Percentiles rank a stretch among this genome's conserved stretches.
phyloP scores from a whole-genome alignment of 2,113 vertebrate species.

The Saimiri boliviensis region DNA sequence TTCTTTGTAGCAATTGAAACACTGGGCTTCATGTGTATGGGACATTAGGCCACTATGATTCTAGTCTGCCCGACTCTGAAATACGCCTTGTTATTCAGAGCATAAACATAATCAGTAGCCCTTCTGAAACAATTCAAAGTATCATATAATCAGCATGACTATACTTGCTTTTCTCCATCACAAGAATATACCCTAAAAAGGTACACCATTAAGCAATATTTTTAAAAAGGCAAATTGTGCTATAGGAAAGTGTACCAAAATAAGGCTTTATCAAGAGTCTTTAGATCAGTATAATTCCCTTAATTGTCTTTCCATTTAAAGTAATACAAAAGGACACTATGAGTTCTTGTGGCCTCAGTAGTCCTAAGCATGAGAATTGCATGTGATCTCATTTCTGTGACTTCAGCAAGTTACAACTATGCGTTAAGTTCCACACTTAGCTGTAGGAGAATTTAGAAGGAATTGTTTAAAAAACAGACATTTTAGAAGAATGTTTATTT shows the following conservation, averaged over 20 bases:
- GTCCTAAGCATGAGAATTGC: neutral
- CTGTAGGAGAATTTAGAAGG: neutral
- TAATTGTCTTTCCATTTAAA: conserved; percentile 12
- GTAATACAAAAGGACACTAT: neutral
- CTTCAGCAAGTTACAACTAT: neutral
- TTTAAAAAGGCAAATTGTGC: neutral
- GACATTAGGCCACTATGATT: neutral
- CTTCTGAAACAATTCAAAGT: conserved; percentile 58
- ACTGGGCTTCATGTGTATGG: neutral
- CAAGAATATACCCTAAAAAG: neutral
- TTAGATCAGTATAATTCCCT: neutral
- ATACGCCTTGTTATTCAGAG: neutral
- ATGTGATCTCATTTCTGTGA: neutral
- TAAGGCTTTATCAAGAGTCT: neutral
- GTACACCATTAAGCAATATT: neutral
- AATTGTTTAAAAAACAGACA: neutral
- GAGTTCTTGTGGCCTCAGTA: neutral
- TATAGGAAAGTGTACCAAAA: neutral
- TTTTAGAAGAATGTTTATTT: conserved; percentile 48
- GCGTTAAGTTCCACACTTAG: neutral
- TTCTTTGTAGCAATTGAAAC: conserved; percentile 44
- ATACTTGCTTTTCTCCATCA: neutral
- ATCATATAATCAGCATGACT: neutral
- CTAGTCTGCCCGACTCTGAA: neutral
- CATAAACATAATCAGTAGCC: neutral